Evolutionary conservation across 2,888 invertebrate genomes (phyloP), one percentile per base, ranked within the genome.

Genomic region (Cheilosia pagana): DNA sequence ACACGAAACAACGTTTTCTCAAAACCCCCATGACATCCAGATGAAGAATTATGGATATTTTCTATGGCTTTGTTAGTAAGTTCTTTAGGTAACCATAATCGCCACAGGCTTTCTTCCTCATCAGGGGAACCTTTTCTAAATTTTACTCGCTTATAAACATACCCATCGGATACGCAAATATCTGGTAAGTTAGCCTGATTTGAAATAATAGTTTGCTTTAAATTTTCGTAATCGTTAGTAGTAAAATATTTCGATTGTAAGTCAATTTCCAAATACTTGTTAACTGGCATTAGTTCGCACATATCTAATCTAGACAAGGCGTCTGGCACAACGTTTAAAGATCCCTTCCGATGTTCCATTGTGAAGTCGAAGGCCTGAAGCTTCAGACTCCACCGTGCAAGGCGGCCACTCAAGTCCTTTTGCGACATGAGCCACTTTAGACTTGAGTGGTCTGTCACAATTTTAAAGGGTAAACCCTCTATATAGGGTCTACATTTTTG

Each of bases 1-100:
- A 87, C 86, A 81, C 87, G 87, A 43, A 71, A 87, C 52, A 55
- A 87, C 12, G 39, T 41, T 55, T 39, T 12, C 25, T 39, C 12
- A 12, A 16, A 76, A 0, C 2, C 67, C 12, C 5, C 39, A 39
- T 39, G 39, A 39, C 39, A 39, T 12, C 39, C 39, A 14, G 39
- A 2, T 39, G 12, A 0, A 3, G 39, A 39, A 14, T 39, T 39
- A 39, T 39, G 39, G 2, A 8, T 14, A 14, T 39, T 39, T 39
- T 67, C 57, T 8, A 39, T 39, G 7, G 39, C 16, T 28, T 16
- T 14, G 2, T 14, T 5, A 5, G 39, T 39, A 39, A 39, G 39
- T 14, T 39, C 14, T 12, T 39, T 1, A 14, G 39, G 39, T 14
- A 39, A 14, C 39, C 39, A 39, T 39, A 39, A 3, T 12, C 39